Percentiles rank a stretch among this genome's conserved stretches.
phyloP scores from a whole-genome alignment of 2,888 invertebrate genomes.

The Phengaris alcon region DNA sequence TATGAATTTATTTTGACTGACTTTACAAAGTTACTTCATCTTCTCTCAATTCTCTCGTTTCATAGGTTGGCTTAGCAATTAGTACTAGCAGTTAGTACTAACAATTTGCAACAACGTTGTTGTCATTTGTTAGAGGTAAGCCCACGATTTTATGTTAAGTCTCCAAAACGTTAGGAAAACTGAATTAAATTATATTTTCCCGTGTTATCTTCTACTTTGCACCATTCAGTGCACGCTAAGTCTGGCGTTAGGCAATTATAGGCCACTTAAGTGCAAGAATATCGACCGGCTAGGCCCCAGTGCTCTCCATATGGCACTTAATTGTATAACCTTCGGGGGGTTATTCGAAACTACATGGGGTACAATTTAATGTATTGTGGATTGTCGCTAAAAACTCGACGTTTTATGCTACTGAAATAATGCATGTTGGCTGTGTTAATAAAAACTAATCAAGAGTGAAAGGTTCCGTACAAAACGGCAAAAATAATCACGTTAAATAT shows the following conservation, averaged over 20 bases:
- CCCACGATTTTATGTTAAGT: too few relatives aligned
- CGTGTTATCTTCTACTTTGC: conserved; percentile 34
- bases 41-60: too few relatives aligned
- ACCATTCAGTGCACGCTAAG: conserved; percentile 40
- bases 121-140: too few relatives aligned
- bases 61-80: too few relatives aligned
- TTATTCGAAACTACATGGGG: background rate
- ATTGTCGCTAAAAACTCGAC: background rate
- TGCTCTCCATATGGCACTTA: background rate
- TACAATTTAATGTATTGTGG: background rate
- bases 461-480: too few relatives aligned
- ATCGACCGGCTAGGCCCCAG: conserved; percentile 30
- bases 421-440: background rate
- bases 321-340: conserved; percentile 2
- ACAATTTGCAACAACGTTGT: too few relatives aligned
- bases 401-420: background rate
- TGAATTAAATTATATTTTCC: background rate
- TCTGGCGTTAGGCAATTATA: conserved; percentile 44
- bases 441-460: too few relatives aligned
- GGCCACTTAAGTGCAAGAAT: conserved; percentile 41
- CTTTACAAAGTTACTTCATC: too few relatives aligned
- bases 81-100: too few relatives aligned
- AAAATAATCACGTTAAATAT: too few relatives aligned
- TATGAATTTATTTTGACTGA: too few relatives aligned
- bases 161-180: background rate